These are phyloP conservation scores for Ectobius pallidus DNA, from an alignment of 2,888 invertebrate genomes.

Conservation along the genomic window DNA sequence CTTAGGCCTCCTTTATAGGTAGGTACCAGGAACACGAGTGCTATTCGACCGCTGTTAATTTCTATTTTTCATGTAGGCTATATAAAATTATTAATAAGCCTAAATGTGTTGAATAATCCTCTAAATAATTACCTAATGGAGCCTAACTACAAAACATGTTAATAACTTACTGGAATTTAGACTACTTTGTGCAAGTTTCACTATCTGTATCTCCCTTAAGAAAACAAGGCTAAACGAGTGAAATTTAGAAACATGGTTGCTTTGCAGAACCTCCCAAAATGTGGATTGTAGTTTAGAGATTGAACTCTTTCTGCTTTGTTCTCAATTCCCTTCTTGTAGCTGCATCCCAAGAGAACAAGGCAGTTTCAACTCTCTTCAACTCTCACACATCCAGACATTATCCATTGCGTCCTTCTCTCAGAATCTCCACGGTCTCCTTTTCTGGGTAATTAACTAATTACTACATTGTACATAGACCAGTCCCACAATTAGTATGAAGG, in stretches of 20 bases:
- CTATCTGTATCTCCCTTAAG: no score
- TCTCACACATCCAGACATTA: background rate
- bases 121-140: no score
- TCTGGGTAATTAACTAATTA: conserved; percentile 40
- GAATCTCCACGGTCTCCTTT: conserved; percentile 33
- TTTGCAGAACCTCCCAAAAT: background rate
- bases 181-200: no score
- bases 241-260: background rate
- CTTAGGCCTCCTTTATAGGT: no score
- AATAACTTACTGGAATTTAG: no score
- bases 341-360: conserved; percentile 7
- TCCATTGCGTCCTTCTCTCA: conserved; percentile 22
- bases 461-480: conserved; percentile 15
- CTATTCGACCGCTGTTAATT: no score
- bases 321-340: conserved; percentile 11
- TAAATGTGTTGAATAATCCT: no score
- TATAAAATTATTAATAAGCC: no score
- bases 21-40: no score
- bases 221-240: no score
- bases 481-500: conserved; percentile 39
- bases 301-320: conserved; percentile 19
- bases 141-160: no score
- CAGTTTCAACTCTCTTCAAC: conserved; percentile 8
- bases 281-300: background rate
- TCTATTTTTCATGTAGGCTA: no score